Evolutionary conservation across 2,888 invertebrate species (phyloP), one percentile per base, ranked within the genome.

Genomic region (Eurois occulta): DNA sequence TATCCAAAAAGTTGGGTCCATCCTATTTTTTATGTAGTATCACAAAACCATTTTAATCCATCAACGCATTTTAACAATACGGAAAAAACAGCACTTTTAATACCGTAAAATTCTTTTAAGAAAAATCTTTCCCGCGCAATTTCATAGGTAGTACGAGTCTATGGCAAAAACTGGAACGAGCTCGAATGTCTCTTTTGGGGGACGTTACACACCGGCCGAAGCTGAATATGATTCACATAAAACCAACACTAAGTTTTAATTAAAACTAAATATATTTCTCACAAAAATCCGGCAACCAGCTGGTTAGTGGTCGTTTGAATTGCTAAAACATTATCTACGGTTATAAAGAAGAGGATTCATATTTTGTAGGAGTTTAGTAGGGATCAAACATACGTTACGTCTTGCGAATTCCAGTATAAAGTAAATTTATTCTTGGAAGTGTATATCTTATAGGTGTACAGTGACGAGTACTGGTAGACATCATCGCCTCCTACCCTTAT

Each of bases 241-340:
- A 88, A 91, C 87, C 86, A 73, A 90, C 89, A 89, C 90, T 91
- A 93, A 93, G 90, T 94, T 95, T 94, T 95, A 95, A 95, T 95
- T 95, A 95, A 94, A 95, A 93, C 92, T 93, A 91, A 91, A 90
- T 90, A 91, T 91, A 91, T 90, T 91, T 90, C 89, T 82, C 79
- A 88, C 88, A 91, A 93, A 94, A 93, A 92, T 91, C 84, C 85
- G 48, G 75, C 80, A 71, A 86, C 75, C 80, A 84, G 81, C 81
- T 81, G 80, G 79, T 77, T 87, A 86, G 87, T 81, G 83, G 83
- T 80, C 77, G 83, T 87, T 87, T 88, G 86, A 87, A 87, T 90
- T 88, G 87, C 78, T 89, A 86, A 87, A 81, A 75, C 62, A 77
- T 79, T 78, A 72, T 6, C 16, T n/a, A 41, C 75, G 38, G 35